Evolutionary conservation across 1,140 invertebrate genomes (phyloP).

Genomic region (Fopius arisanus): DNA sequence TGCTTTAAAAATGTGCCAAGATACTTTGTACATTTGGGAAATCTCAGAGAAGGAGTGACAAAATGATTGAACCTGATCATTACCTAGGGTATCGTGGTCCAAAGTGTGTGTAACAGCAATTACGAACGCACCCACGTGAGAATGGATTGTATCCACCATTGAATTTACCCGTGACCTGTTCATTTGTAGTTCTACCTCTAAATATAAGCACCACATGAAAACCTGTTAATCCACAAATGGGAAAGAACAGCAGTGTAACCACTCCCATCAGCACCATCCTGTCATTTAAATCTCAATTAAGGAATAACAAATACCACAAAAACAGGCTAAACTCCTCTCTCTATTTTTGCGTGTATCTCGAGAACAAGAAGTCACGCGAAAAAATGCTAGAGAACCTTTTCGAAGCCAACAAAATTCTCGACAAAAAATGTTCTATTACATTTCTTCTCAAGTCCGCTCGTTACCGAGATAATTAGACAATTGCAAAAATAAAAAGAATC

Average conservation of each 20-base stretch:
- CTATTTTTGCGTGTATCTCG: no score
- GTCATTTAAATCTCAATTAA: constrained; percentile 25
- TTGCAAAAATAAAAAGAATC: constrained; percentile 51
- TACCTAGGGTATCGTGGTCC: constrained; percentile 97
- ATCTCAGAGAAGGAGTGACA: no score
- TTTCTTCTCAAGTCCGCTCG: no score
- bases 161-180: constrained; percentile 99
- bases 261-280: constrained; percentile 93
- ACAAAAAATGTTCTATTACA: background rate
- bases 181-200: constrained; percentile 99
- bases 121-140: constrained; percentile 90
- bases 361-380: no score
- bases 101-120: constrained; percentile 95
- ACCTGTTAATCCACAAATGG: constrained; percentile 95
- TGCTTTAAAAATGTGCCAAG: no score
- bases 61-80: no score
- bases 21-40: no score
- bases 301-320: background rate
- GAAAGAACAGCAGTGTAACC: constrained; percentile 90
- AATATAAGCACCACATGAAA: constrained; percentile 98
- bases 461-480: background rate
- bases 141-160: constrained; percentile 97
- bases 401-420: no score
- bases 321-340: no score
- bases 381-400: no score